Percentiles rank a stretch among this genome's conserved stretches.
These are phyloP conservation scores for Macrotis lagotis DNA, from an alignment of 2,113 vertebrate species.

Conservation along the genomic window DNA sequence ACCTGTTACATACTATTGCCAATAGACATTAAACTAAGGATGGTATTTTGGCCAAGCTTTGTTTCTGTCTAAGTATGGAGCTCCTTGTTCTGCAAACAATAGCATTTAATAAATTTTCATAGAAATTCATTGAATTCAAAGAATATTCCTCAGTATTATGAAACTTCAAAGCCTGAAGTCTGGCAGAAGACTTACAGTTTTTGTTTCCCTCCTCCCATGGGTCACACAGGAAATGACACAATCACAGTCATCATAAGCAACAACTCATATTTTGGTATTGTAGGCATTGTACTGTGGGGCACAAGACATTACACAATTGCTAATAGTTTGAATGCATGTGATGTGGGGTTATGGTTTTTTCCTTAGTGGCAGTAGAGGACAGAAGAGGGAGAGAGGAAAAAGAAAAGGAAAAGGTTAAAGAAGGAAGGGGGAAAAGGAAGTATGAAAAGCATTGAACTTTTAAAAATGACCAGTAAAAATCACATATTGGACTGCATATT, in stretches of 20 bases:
- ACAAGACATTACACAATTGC: not conserved
- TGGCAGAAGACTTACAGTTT: not conserved
- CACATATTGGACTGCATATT: not conserved
- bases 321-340: not conserved
- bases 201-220: not conserved
- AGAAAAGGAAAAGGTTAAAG: not conserved
- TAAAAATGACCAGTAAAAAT: not conserved
- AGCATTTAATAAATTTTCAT: too few species aligned
- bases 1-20: not conserved
- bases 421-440: not conserved
- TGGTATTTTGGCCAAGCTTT: not conserved
- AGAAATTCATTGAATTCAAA: not conserved
- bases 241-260: not conserved
- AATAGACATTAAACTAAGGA: not conserved
- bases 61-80: not conserved
- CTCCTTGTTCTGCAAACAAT: not conserved
- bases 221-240: not conserved
- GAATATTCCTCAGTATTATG: not conserved
- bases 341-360: not conserved
- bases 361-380: not conserved
- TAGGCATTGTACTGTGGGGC: not conserved
- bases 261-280: not conserved
- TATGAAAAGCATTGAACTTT: not conserved
- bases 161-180: not conserved
- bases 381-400: not conserved